These are phyloP conservation scores for Eutolmus rufibarbis DNA, from an alignment of 2,888 invertebrate genomes.

Conservation along the genomic window DNA sequence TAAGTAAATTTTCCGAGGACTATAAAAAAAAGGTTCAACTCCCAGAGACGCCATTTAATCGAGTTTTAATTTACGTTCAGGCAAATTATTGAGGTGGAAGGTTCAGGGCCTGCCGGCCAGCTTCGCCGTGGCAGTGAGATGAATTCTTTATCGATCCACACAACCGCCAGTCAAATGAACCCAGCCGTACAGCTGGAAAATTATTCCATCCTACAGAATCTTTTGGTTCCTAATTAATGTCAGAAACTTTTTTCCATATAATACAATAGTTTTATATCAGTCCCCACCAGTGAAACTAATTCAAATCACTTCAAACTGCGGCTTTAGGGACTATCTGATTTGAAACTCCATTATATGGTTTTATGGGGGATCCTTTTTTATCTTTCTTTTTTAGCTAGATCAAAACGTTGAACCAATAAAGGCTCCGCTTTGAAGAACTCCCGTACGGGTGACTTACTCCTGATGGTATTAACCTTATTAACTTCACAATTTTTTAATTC, in stretches of 20 bases:
- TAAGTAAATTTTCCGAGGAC: neutral
- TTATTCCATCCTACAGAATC: neutral
- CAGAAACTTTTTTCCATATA: conserved; percentile 1
- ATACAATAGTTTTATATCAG: neutral
- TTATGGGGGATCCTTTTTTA: neutral
- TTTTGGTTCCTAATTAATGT: conserved; percentile 24
- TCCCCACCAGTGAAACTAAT: neutral
- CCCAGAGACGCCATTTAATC: conserved; percentile 28
- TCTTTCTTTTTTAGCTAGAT: neutral
- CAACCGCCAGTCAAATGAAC: neutral
- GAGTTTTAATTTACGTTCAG: conserved; percentile 9
- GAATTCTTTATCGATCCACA: neutral
- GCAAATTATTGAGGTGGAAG: conserved; percentile 3
- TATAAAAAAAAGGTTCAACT: neutral
- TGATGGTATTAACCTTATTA: neutral
- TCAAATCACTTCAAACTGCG: neutral
- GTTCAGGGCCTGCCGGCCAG: neutral
- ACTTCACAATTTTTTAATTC: neutral
- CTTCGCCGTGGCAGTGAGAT: neutral
- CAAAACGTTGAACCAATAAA: neutral
- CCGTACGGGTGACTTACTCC: neutral
- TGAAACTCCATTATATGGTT: neutral
- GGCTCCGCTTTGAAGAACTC: neutral
- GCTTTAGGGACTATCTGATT: neutral
- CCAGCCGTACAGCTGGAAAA: neutral